phyloP scores from a whole-genome alignment of 2,797 vertebrate species.

The Austrolebias charrua region DNA sequence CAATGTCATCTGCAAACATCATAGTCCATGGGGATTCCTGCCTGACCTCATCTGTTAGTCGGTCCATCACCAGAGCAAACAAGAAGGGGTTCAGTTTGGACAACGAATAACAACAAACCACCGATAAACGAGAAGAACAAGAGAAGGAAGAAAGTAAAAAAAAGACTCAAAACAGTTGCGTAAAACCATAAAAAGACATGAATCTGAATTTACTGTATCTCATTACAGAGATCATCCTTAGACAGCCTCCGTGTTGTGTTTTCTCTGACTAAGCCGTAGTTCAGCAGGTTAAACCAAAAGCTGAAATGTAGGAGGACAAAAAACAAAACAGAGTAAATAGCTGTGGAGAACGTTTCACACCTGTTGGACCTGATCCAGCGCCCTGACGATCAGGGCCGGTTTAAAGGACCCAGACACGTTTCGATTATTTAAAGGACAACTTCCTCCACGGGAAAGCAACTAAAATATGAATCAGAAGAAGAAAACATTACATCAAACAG shows the following conservation, averaged over 20 bases:
- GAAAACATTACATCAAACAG: background rate
- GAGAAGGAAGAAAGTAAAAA: too few species aligned
- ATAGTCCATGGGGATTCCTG: too few species aligned
- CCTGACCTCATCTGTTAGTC: too few species aligned
- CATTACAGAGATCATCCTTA: background rate
- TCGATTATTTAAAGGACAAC: background rate
- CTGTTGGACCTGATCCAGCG: slow-evolving; percentile 17
- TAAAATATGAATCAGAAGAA: background rate
- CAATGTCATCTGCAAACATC: too few species aligned
- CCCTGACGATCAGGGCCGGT: background rate
- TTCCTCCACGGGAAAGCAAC: background rate
- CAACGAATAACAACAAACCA: too few species aligned
- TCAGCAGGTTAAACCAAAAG: background rate
- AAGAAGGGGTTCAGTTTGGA: too few species aligned
- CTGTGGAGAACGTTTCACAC: background rate
- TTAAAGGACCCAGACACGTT: background rate
- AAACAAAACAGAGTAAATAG: background rate
- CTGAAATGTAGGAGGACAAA: background rate
- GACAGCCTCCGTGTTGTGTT: background rate
- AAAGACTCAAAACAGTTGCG: background rate
- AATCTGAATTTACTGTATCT: background rate
- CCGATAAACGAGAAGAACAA: too few species aligned
- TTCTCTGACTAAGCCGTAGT: background rate
- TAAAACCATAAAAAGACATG: background rate
- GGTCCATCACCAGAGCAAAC: too few species aligned